phyloP scores from a whole-genome alignment of 1,140 invertebrate species.

The Rhagoletis pomonella region DNA sequence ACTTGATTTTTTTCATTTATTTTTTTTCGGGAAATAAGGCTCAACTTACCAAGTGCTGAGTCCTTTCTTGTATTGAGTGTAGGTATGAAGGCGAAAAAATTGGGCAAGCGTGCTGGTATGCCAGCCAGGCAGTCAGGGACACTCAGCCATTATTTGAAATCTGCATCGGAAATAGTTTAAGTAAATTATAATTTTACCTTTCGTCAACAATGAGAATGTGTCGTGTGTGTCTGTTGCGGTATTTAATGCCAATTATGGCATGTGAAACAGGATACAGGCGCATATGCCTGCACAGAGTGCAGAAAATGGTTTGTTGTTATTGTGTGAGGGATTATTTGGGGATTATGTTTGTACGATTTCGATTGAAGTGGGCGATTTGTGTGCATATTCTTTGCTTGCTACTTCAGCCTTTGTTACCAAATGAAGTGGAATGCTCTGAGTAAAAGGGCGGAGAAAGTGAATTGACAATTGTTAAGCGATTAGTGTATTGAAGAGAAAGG shows the following conservation, averaged over 20 bases:
- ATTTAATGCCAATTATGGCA: constrained; percentile 52
- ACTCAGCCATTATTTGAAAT: not conserved
- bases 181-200: constrained; percentile 47
- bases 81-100: not conserved
- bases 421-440: not conserved
- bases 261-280: constrained; percentile 15
- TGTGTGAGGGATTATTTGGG: constrained; percentile 16
- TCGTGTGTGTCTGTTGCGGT: not conserved
- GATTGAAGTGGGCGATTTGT: constrained; percentile 47
- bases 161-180: constrained; percentile 34
- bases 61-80: not conserved
- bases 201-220: not conserved
- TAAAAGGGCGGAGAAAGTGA: not conserved
- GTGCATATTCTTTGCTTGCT: not conserved
- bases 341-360: constrained; percentile 22
- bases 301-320: constrained; percentile 4
- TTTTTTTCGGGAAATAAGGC: constrained; percentile 12
- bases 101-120: constrained; percentile 18
- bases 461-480: constrained; percentile 19
- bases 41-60: constrained; percentile 5
- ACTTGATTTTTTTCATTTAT: not conserved
- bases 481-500: constrained; percentile 4
- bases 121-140: not conserved
- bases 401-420: not conserved
- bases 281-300: not conserved